phyloP scores from a whole-genome alignment of 2,888 invertebrate genomes.

The Amblyjoppa proteus region DNA sequence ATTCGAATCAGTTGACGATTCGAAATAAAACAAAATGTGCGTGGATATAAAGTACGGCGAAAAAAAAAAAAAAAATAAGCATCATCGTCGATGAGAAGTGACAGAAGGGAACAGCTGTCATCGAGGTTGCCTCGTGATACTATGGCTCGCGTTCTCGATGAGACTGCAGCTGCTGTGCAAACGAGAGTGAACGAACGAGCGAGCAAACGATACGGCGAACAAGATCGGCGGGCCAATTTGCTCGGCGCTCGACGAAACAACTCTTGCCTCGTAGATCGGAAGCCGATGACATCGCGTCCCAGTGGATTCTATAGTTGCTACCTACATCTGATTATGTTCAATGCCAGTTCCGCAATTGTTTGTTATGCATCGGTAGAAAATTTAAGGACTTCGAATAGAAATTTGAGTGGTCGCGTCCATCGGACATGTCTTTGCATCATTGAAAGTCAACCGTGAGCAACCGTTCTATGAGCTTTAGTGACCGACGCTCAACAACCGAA shows the following conservation, averaged over 20 bases:
- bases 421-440: too few relatives aligned
- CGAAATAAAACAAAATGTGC: background rate
- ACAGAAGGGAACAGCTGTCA: conserved; percentile 65
- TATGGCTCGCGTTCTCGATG: conserved; percentile 41
- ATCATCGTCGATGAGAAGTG: conserved; percentile 54
- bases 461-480: too few relatives aligned
- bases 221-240: conserved; percentile 67
- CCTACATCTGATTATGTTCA: conserved; percentile 29
- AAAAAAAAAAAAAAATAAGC: conserved; percentile 10
- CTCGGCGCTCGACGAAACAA: conserved; percentile 55
- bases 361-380: background rate
- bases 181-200: conserved; percentile 50
- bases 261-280: conserved; percentile 65
- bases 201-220: conserved; percentile 49
- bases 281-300: conserved; percentile 64
- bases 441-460: background rate
- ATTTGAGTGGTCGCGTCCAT: background rate
- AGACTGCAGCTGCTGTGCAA: conserved; percentile 60
- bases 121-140: conserved; percentile 55
- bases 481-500: too few relatives aligned
- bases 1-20: background rate
- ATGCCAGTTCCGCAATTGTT: conserved; percentile 26
- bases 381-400: background rate
- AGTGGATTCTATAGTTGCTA: conserved; percentile 1
- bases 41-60: background rate